These are phyloP conservation scores for Cheilosia urbana DNA, from an alignment of 2,888 invertebrate species.

Conservation along the genomic window DNA sequence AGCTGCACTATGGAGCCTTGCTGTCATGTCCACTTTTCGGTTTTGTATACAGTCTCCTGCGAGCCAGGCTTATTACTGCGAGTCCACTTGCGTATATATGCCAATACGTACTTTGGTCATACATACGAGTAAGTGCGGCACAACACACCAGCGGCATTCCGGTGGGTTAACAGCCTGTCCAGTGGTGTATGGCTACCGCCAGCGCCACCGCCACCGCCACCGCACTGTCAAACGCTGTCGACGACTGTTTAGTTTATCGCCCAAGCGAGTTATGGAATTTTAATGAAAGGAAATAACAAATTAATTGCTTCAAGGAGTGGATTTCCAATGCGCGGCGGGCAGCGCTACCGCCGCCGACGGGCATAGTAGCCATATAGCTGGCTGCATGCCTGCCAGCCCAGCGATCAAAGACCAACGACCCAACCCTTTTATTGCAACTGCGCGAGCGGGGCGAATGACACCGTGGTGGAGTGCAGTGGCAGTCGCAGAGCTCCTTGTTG, in stretches of 20 bases:
- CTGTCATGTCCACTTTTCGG: constrained; percentile 50
- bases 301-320: constrained; percentile 71
- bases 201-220: constrained; percentile 19
- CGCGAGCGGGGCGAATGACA: constrained; percentile 26
- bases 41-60: constrained; percentile 37
- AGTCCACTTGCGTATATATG: constrained; percentile 55
- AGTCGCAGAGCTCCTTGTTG: constrained; percentile 27
- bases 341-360: constrained; percentile 5
- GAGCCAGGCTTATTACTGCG: constrained; percentile 34
- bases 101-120: constrained; percentile 46
- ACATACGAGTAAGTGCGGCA: constrained; percentile 46
- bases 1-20: constrained; percentile 57
- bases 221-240: constrained; percentile 66
- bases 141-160: constrained; percentile 66
- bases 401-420: constrained; percentile 62
- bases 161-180: constrained; percentile 57
- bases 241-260: constrained; percentile 70
- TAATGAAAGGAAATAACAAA: constrained; percentile 75
- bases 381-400: not conserved
- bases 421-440: constrained; percentile 47
- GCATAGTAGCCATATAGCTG: constrained; percentile 36
- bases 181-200: constrained; percentile 28
- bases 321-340: constrained; percentile 37
- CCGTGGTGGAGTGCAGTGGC: not conserved
- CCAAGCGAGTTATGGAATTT: constrained; percentile 75